Percentiles rank a stretch among this genome's conserved stretches.
Conservation (phyloP, 2,888 invertebrate species). For the Phlogophora meticulosa region DNA sequence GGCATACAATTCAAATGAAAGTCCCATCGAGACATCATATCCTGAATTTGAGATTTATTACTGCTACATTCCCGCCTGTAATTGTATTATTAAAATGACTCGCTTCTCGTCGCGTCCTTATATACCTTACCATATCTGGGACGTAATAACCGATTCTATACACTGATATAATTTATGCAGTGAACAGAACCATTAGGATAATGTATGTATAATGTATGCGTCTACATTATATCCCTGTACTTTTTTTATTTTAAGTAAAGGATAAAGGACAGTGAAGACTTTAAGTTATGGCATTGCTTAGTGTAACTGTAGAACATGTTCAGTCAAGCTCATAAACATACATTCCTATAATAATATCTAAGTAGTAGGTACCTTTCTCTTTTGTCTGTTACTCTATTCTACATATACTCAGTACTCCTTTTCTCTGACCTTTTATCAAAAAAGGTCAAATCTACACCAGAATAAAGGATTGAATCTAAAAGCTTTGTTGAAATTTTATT, state of each 20-base stretch:
- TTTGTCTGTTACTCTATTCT: background rate
- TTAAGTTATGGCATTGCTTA: too few relatives aligned
- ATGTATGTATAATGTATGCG: slow-evolving; percentile 3
- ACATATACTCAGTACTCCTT: too few relatives aligned
- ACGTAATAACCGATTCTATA: slow-evolving; percentile 32
- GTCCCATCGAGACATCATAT: slow-evolving; percentile 30
- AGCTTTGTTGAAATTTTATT: background rate
- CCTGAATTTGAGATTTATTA: slow-evolving; percentile 54
- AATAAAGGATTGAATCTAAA: slow-evolving; percentile 6
- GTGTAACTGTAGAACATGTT: too few relatives aligned
- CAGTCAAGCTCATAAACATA: too few relatives aligned
- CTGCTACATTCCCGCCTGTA: slow-evolving; percentile 34
- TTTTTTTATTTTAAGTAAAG: slow-evolving; percentile 10
- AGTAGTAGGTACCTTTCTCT: too few relatives aligned
- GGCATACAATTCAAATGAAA: slow-evolving; percentile 14
- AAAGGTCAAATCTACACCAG: background rate
- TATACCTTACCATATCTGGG: slow-evolving; percentile 31
- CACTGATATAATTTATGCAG: slow-evolving; percentile 46
- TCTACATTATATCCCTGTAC: slow-evolving; percentile 8
- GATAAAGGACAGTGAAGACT: too few relatives aligned
- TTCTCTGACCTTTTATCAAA: too few relatives aligned
- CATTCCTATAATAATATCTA: too few relatives aligned
- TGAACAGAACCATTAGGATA: slow-evolving; percentile 32
- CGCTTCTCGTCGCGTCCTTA: slow-evolving; percentile 39
- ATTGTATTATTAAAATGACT: slow-evolving; percentile 48